phyloP scores from a whole-genome alignment of 2,797 vertebrate species.

The Chrysocyon brachyurus region DNA sequence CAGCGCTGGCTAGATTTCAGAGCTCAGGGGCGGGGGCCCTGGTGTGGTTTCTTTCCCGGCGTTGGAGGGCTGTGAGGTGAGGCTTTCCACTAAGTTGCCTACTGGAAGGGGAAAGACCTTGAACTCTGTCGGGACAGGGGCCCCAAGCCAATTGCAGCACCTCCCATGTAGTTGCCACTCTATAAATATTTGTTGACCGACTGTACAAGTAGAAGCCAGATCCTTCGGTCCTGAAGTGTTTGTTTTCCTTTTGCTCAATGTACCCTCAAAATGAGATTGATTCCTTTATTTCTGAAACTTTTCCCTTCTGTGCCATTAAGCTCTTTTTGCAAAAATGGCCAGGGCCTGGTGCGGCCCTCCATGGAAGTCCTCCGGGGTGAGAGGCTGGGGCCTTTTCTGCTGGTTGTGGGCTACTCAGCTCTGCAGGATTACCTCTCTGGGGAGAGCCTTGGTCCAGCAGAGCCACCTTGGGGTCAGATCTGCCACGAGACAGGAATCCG shows the following conservation, averaged over 20 bases:
- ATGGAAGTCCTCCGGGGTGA: slow-evolving; percentile 17
- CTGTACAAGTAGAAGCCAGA: background rate
- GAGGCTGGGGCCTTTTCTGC: slow-evolving; percentile 60
- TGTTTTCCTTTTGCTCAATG: slow-evolving; percentile 68
- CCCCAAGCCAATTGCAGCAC: background rate
- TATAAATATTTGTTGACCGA: slow-evolving; percentile 50
- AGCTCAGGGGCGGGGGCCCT: background rate
- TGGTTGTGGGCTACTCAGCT: slow-evolving; percentile 42
- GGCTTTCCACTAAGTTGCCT: background rate
- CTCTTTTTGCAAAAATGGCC: background rate
- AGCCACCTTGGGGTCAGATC: slow-evolving; percentile 67
- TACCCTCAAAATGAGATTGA: slow-evolving; percentile 34
- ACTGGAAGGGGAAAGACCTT: background rate
- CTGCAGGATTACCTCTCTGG: background rate
- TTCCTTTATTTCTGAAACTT: slow-evolving; percentile 45
- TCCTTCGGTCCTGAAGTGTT: background rate
- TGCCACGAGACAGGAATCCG: background rate
- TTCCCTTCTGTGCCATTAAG: slow-evolving; percentile 46
- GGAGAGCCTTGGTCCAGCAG: slow-evolving; percentile 60
- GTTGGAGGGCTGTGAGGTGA: background rate
- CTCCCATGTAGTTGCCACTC: slow-evolving; percentile 46
- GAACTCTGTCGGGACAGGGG: background rate
- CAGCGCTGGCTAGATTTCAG: background rate
- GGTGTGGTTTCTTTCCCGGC: background rate
- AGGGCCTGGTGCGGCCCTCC: background rate